These are phyloP conservation scores for Rhopalosiphum nymphaeae DNA, from an alignment of 2,888 invertebrate genomes.

Conservation along the genomic window DNA sequence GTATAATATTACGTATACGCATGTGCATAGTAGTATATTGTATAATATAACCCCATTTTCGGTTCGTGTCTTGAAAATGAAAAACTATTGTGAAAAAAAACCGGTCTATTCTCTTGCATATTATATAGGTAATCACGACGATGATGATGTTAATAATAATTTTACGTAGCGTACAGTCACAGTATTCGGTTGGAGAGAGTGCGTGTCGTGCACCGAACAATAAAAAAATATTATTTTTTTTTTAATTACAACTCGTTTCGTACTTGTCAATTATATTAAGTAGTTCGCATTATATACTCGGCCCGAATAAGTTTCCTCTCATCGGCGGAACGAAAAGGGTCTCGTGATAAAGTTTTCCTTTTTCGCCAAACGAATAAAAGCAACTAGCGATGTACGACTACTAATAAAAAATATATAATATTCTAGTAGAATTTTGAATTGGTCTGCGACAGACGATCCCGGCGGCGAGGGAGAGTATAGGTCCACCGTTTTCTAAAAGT, in stretches of 20 bases:
- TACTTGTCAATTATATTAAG: background rate
- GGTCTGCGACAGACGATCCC: background rate
- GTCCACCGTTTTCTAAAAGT: background rate
- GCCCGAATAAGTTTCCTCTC: background rate
- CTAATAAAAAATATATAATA: background rate
- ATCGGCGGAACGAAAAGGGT: background rate
- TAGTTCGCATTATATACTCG: background rate
- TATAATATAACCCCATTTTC: background rate
- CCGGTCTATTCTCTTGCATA: background rate
- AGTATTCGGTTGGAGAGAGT: background rate
- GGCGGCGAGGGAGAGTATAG: background rate
- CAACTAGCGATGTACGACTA: background rate
- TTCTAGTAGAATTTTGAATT: background rate
- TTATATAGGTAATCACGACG: background rate
- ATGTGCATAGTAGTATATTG: background rate
- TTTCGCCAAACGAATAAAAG: background rate
- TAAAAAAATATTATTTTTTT: background rate
- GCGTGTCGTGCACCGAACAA: background rate
- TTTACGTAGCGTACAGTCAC: background rate
- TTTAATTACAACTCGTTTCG: background rate
- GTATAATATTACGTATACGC: background rate
- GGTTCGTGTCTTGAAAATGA: slow-evolving; percentile 9
- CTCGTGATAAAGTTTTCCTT: background rate
- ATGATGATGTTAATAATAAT: background rate
- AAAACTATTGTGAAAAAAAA: background rate